Evolutionary conservation across 2,797 vertebrate genomes (phyloP).

Genomic region (Melanotaenia pygmaea): DNA sequence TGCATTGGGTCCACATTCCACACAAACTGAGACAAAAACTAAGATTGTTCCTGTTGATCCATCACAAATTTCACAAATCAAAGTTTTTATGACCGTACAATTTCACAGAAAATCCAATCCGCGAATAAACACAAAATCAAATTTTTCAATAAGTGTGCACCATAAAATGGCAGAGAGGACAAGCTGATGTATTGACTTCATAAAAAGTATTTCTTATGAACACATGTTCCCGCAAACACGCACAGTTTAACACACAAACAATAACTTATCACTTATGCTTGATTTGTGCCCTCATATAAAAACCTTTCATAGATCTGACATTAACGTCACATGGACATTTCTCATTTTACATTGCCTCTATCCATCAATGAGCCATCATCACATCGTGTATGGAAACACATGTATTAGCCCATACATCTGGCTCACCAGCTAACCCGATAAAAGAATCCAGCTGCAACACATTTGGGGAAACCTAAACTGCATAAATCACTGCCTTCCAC

Average conservation of each 20-base stretch:
- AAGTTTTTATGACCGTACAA: not conserved
- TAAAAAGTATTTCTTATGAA: constrained; percentile 11
- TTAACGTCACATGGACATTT: not conserved
- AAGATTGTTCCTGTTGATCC: constrained; percentile 1
- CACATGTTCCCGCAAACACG: not conserved
- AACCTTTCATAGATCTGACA: not conserved
- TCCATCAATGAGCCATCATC: constrained; percentile 9
- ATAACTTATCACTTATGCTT: not conserved
- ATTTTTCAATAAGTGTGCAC: constrained; percentile 14
- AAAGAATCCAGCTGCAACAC: constrained; percentile 27
- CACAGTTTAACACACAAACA: not conserved
- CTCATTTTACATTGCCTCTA: not conserved
- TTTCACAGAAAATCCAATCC: constrained; percentile 6
- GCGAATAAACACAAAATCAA: constrained; percentile 17
- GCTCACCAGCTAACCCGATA: constrained; percentile 24
- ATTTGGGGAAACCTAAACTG: constrained; percentile 21
- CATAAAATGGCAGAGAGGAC: not conserved
- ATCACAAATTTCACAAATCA: constrained; percentile 18
- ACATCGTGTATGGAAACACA: constrained; percentile 8
- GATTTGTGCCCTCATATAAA: not conserved
- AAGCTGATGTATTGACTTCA: constrained; percentile 22
- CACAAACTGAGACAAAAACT: not conserved
- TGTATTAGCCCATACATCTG: constrained; percentile 18
- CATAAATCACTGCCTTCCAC: constrained; percentile 36
- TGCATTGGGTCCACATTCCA: too few relatives aligned